Base-by-base conservation (phyloP, 2,113 vertebrate genomes). In the Argyrosomus japonicus region DNA sequence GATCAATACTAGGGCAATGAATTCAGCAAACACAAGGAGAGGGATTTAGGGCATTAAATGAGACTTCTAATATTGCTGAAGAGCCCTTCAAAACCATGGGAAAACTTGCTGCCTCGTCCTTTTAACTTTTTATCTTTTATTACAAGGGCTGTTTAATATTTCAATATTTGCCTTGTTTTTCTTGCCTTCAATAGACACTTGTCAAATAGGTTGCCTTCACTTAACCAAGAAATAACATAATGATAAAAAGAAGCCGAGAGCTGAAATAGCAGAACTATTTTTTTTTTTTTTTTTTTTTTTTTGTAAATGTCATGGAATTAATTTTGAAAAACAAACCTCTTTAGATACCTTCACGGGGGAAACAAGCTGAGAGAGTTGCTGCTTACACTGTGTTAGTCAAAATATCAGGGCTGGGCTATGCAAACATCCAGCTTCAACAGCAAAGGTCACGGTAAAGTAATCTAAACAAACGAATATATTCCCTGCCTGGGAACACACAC, bases 371-470 rank as follows among this genome's bases (percentile, higher is more conserved):
- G 56, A 69, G 76, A 89, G 79, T 48, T 61, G 85, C 4, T 82
- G 79, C 76, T 84, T 65, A 43, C 81, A 45, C 45, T 73, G 63
- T 6, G 70, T 62, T 61, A 85, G 90, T 89, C 88, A 88, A 77
- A 93, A 84, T 84, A 93, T 74, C 81, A 50, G 68, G 67, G 63
- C 19, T 14, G 3, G 61, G 81, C 65, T 82, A 75, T 71, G 86
- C 81, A 92, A 91, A 90, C 89, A 91, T 18, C 68, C 57, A 84
- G 80, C 65, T 70, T 47, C 75, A 63, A 68, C 77, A 81, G 84
- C 73, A 91, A 91, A 93, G 88, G 90, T 90, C 89, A 89, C 0
- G 36, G 72, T 81, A 43, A 87, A 60, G 89, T 86, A 74, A 83
- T 81, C 64, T 71, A 77, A 87, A 87, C 77, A 84, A 40, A 68